These are phyloP conservation scores for Dendrolimus punctatus DNA, from an alignment of 1,140 invertebrate genomes.

Conservation along the genomic window DNA sequence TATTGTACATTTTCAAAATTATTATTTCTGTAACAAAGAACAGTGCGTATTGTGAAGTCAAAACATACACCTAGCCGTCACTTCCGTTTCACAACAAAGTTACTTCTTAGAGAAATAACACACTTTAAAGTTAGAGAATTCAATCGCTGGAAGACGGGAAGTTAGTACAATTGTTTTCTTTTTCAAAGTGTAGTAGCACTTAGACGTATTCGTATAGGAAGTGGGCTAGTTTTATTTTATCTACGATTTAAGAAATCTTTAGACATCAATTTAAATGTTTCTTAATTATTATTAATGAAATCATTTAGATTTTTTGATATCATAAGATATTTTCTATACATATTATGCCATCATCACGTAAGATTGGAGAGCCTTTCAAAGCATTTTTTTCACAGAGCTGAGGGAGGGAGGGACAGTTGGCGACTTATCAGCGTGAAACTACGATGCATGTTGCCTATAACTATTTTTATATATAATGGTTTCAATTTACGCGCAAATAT, in stretches of 20 bases:
- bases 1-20: too few species aligned
- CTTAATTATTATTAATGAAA: too few species aligned
- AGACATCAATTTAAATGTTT: not conserved
- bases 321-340: too few species aligned
- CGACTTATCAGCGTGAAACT: too few species aligned
- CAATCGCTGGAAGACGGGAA: constrained; percentile 45
- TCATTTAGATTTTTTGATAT: too few species aligned
- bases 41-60: constrained; percentile 23
- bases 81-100: constrained; percentile 31
- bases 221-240: constrained; percentile 9
- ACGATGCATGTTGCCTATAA: too few species aligned
- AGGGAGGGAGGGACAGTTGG: too few species aligned
- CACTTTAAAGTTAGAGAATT: constrained; percentile 50
- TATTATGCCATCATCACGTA: too few species aligned
- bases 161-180: constrained; percentile 51
- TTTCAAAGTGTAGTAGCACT: constrained; percentile 34
- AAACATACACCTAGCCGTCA: constrained; percentile 30
- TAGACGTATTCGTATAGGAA: constrained; percentile 25
- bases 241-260: constrained; percentile 5
- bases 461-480: too few species aligned
- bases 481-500: too few species aligned
- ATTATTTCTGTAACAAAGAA: constrained; percentile 14
- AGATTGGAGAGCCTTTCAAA: too few species aligned
- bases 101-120: constrained; percentile 42
- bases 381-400: too few species aligned